phyloP scores from a whole-genome alignment of 2,888 invertebrate genomes.

The Sicus ferrugineus region DNA sequence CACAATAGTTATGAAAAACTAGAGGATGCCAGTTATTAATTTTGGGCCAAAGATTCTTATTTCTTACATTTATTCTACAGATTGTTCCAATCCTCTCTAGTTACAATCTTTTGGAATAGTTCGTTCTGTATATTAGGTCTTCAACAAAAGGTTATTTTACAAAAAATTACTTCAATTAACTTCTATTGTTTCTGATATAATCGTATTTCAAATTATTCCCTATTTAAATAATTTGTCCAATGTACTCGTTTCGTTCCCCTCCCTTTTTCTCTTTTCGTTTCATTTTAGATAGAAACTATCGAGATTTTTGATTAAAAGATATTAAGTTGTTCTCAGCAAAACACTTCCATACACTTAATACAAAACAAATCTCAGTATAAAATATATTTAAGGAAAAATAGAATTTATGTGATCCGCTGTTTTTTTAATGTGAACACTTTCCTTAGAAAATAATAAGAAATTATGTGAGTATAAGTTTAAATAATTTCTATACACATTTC shows the following conservation, averaged over 20 bases:
- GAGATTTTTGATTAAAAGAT: conserved; percentile 51
- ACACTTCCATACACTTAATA: conserved; percentile 31
- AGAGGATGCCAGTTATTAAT: too few species aligned
- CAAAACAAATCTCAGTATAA: not conserved
- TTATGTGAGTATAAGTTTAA: conserved; percentile 53
- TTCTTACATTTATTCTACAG: too few species aligned
- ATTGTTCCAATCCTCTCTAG: too few species aligned
- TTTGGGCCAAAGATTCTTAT: too few species aligned
- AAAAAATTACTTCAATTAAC: conserved; percentile 38
- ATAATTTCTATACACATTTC: not conserved
- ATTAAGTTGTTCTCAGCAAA: conserved; percentile 37
- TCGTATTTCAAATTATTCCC: conserved; percentile 28
- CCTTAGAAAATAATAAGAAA: conserved; percentile 17
- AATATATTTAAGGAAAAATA: conserved; percentile 7
- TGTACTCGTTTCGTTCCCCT: conserved; percentile 41
- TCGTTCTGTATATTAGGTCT: not conserved
- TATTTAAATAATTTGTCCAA: conserved; percentile 36
- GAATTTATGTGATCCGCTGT: conserved; percentile 19
- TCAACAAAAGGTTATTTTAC: conserved; percentile 12
- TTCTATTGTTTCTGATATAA: conserved; percentile 38
- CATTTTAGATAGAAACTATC: conserved; percentile 61
- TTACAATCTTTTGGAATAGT: too few species aligned
- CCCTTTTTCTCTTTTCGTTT: conserved; percentile 46
- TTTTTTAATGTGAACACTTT: conserved; percentile 19
- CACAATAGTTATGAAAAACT: too few species aligned